phyloP scores from a whole-genome alignment of 2,888 invertebrate genomes.

The Clusia tigrina region DNA sequence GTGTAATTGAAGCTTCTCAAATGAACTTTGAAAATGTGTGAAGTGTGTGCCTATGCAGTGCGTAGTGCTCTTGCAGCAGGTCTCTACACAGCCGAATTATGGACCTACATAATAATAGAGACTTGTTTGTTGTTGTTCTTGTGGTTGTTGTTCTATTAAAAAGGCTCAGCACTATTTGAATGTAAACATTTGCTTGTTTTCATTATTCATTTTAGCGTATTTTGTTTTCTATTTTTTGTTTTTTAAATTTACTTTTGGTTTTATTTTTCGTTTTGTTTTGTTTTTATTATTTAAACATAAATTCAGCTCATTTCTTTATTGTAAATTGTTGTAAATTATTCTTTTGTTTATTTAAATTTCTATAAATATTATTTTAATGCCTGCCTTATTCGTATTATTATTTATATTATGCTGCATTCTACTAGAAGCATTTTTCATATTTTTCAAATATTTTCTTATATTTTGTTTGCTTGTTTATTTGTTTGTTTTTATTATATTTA shows the following conservation, averaged over 20 bases:
- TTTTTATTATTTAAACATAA: conserved; percentile 15
- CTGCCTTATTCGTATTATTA: neutral
- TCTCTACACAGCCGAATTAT: too few relatives aligned
- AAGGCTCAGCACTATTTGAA: too few relatives aligned
- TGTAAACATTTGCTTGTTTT: too few relatives aligned
- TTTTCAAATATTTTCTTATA: conserved; percentile 17
- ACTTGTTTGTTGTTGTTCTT: too few relatives aligned
- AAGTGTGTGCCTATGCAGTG: too few relatives aligned
- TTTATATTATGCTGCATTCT: neutral
- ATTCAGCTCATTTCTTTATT: conserved; percentile 10
- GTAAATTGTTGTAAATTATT: neutral
- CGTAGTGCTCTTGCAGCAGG: too few relatives aligned
- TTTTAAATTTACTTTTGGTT: conserved; percentile 28
- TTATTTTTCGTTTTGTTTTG: conserved; percentile 20
- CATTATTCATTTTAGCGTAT: conserved; percentile 25
- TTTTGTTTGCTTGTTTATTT: conserved; percentile 22
- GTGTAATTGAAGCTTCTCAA: too few relatives aligned
- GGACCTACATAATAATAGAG: too few relatives aligned
- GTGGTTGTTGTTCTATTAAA: too few relatives aligned
- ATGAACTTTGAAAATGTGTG: too few relatives aligned
- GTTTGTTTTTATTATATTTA: conserved; percentile 23
- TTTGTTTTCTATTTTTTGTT: conserved; percentile 30
- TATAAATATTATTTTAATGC: neutral
- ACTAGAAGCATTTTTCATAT: conserved; percentile 6
- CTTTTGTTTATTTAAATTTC: conserved; percentile 1